Percentiles rank a stretch among this genome's conserved stretches.
phyloP scores from a whole-genome alignment of 92 coral and sea anemone genomes.

The Porites rus region DNA sequence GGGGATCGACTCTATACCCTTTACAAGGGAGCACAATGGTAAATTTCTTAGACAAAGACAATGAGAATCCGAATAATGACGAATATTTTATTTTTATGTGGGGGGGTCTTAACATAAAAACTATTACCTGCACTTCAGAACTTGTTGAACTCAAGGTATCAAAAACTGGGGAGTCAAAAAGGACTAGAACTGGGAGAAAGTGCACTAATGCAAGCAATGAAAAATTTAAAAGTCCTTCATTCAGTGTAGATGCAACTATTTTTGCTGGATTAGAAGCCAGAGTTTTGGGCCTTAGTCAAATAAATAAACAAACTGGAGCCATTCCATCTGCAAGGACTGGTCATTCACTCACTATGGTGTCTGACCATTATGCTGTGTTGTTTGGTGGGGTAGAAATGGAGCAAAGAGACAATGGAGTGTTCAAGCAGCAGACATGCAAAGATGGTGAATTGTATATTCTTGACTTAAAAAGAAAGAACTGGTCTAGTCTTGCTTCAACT shows the following conservation, averaged over 20 bases:
- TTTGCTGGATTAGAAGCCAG: slow-evolving; percentile 27
- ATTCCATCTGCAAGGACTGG: no score
- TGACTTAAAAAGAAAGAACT: background rate
- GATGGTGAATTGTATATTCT: slow-evolving; percentile 42
- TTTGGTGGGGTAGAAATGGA: slow-evolving; percentile 36
- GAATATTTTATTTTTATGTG: no score
- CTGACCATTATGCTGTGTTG: slow-evolving; percentile 10
- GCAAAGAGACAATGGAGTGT: slow-evolving; percentile 38
- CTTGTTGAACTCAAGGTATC: slow-evolving; percentile 23
- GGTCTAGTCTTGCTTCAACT: no score
- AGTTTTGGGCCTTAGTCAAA: background rate
- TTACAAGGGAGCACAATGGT: slow-evolving; percentile 35
- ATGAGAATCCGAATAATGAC: no score
- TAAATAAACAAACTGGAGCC: slow-evolving; percentile 6
- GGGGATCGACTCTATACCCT: slow-evolving; percentile 37
- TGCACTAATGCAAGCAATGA: background rate
- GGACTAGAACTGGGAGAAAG: background rate
- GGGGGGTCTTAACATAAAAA: slow-evolving; percentile 31
- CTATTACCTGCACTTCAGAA: slow-evolving; percentile 25
- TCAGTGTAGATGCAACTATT: slow-evolving; percentile 29
- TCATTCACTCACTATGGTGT: slow-evolving; percentile 28
- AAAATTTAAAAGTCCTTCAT: slow-evolving; percentile 10
- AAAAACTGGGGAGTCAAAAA: background rate
- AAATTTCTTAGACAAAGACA: background rate
- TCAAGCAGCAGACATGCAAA: slow-evolving; percentile 27